Evolutionary conservation across 1,140 invertebrate species (phyloP).

Genomic region (Neodiprion virginianus): DNA sequence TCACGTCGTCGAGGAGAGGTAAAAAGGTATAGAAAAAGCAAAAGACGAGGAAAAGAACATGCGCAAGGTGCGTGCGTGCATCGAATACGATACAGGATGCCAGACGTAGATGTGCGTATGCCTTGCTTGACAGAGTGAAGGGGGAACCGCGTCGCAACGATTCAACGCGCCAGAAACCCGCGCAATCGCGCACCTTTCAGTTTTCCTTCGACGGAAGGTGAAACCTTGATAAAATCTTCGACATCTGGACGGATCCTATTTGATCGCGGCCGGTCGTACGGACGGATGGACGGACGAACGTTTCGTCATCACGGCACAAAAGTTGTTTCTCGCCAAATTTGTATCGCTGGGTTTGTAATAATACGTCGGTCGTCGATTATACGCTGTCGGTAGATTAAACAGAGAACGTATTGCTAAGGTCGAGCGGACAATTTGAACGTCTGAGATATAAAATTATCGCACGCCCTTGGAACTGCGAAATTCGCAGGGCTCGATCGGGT

Average conservation of each 20-base stretch:
- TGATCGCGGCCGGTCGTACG: not conserved
- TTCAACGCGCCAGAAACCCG: not conserved
- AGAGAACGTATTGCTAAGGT: too few species aligned
- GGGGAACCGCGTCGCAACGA: not conserved
- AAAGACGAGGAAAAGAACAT: too few species aligned
- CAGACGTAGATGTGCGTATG: constrained; percentile 24
- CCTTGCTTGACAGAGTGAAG: not conserved
- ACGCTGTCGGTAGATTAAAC: too few species aligned
- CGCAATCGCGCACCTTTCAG: constrained; percentile 50
- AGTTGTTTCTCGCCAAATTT: too few species aligned
- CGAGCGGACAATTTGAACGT: too few species aligned
- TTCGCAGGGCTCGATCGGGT: too few species aligned
- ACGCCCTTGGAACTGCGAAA: too few species aligned
- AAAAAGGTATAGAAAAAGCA: too few species aligned
- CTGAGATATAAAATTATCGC: too few species aligned
- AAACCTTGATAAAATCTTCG: constrained; percentile 57
- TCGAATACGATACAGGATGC: constrained; percentile 11
- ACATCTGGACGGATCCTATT: constrained; percentile 36
- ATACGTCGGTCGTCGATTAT: too few species aligned
- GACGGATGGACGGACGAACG: not conserved
- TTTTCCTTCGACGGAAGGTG: constrained; percentile 51
- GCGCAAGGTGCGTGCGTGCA: not conserved
- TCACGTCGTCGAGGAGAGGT: constrained; percentile 14
- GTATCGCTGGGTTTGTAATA: too few species aligned
- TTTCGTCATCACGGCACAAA: not conserved